These are phyloP conservation scores for Sarcoramphus papa DNA, from an alignment of 2,797 vertebrate species.

Conservation along the genomic window DNA sequence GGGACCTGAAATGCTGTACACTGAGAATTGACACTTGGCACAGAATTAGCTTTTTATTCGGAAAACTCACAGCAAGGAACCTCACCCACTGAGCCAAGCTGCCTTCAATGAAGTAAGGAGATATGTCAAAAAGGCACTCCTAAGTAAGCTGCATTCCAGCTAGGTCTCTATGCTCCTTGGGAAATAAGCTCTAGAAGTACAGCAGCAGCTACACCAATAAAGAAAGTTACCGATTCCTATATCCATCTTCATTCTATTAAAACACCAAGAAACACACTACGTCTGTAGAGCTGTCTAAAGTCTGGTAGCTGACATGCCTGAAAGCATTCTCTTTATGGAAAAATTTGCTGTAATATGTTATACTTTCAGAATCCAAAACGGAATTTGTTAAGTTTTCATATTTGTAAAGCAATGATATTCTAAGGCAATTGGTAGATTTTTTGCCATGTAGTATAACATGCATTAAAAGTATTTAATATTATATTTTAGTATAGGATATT, in stretches of 20 bases:
- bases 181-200: not conserved
- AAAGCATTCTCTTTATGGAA: not conserved
- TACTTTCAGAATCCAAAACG: not conserved
- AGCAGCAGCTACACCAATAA: not conserved
- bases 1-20: not conserved
- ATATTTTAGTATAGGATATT: not conserved
- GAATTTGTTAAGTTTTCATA: not conserved
- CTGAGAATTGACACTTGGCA: not conserved
- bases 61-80: not conserved
- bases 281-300: not conserved
- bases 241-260: not conserved
- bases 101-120: not conserved
- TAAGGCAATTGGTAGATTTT: not conserved
- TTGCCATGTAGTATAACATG: not conserved
- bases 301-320: not conserved
- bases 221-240: not conserved
- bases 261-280: not conserved
- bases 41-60: not conserved
- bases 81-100: not conserved
- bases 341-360: not conserved
- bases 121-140: not conserved
- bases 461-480: not conserved
- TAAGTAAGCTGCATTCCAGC: not conserved
- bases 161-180: not conserved
- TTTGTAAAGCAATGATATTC: not conserved